phyloP scores from a whole-genome alignment of 2,797 vertebrate genomes.

The Tadarida brasiliensis region DNA sequence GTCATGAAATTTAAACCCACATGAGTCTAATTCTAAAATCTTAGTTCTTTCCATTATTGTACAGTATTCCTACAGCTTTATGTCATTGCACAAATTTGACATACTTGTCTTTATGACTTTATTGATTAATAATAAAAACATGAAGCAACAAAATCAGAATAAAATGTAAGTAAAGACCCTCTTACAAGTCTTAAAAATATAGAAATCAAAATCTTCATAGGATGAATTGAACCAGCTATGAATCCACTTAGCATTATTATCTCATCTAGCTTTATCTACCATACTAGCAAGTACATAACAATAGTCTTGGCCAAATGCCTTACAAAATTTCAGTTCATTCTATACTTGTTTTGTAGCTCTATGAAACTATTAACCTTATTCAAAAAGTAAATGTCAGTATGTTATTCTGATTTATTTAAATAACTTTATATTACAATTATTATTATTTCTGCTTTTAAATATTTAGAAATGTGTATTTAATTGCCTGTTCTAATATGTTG shows the following conservation, averaged over 20 bases:
- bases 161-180: neutral
- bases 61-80: neutral
- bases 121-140: neutral
- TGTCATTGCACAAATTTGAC: neutral
- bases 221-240: neutral
- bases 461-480: constrained; percentile 16
- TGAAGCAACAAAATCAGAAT: constrained; percentile 25
- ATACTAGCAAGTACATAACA: neutral
- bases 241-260: neutral
- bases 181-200: neutral
- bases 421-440: neutral
- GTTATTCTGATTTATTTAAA: constrained; percentile 42
- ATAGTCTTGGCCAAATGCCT: neutral
- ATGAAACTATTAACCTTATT: neutral
- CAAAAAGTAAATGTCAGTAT: neutral
- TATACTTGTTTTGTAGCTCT: neutral
- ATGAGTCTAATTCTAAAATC: constrained; percentile 12
- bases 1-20: neutral
- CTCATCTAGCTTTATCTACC: neutral
- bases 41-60: neutral
- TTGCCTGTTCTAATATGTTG: constrained; percentile 11
- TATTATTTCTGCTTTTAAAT: constrained; percentile 2
- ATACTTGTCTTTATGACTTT: constrained; percentile 15
- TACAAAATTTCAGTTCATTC: neutral
- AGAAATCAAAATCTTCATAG: constrained; percentile 28